phyloP scores from a whole-genome alignment of 2,888 invertebrate genomes.

The Auanema freiburgensis region DNA sequence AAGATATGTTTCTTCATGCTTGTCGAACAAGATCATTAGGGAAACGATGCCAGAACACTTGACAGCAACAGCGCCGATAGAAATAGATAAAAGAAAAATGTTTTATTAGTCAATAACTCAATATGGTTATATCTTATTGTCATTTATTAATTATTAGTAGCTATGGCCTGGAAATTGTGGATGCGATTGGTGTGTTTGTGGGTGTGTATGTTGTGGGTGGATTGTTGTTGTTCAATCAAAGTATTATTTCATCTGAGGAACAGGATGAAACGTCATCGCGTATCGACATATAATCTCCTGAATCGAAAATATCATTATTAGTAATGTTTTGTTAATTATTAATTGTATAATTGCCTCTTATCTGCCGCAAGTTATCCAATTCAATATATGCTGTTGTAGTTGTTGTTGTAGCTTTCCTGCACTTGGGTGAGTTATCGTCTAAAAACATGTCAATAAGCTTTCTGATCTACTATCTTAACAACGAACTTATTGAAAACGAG shows the following conservation, averaged over 20 bases:
- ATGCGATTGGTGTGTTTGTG: neutral
- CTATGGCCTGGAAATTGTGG: too few relatives aligned
- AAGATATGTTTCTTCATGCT: neutral
- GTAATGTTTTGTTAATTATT: neutral
- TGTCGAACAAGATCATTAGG: too few relatives aligned
- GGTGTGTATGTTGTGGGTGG: neutral
- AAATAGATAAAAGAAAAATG: neutral
- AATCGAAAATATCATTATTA: slow-evolving; percentile 8
- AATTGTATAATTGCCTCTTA: too few relatives aligned
- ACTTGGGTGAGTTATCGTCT: slow-evolving; percentile 6
- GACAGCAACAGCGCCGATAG: neutral
- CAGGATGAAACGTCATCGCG: slow-evolving; percentile 30
- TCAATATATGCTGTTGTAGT: slow-evolving; percentile 18
- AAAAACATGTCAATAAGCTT: too few relatives aligned
- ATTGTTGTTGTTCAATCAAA: slow-evolving; percentile 21
- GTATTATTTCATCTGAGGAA: slow-evolving; percentile 45
- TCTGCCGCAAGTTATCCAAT: too few relatives aligned
- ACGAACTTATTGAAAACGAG: neutral
- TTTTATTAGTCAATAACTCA: neutral
- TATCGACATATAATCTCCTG: slow-evolving; percentile 39
- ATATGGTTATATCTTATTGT: neutral
- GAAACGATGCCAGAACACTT: neutral
- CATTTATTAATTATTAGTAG: neutral
- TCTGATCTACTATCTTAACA: too few relatives aligned
- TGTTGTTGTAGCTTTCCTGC: slow-evolving; percentile 10